Evolutionary conservation across 2,797 vertebrate genomes (phyloP).

Genomic region (Gorsachius magnificus): DNA sequence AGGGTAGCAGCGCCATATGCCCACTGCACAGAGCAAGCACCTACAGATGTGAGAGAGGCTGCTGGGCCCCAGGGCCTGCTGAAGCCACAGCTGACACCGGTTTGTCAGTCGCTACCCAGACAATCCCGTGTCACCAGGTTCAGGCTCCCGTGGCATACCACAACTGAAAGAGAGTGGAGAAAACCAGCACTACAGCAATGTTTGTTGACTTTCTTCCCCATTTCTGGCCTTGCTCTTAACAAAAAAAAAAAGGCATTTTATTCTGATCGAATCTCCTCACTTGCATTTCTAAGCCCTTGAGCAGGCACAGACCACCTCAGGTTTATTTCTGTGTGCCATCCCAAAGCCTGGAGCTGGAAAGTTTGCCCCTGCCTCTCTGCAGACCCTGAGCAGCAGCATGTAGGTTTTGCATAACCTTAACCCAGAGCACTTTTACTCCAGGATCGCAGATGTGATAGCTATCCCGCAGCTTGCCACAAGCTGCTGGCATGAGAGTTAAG

Average conservation of each 20-base stretch:
- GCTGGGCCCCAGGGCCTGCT: not conserved
- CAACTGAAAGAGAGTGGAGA: not conserved
- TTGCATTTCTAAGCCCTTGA: not conserved
- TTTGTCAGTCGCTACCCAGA: accelerated
- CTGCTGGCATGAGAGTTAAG: accelerated
- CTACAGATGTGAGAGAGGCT: not conserved
- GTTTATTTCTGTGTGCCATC: not conserved
- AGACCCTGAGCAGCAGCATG: not conserved
- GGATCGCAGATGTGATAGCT: not conserved
- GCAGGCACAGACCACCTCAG: not conserved
- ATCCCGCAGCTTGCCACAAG: not conserved
- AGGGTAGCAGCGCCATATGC: not conserved
- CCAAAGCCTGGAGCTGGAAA: not conserved
- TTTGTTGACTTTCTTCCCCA: not conserved
- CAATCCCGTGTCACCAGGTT: not conserved
- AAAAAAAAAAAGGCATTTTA: not conserved
- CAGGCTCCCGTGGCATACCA: not conserved
- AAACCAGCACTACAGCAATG: not conserved
- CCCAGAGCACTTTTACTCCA: not conserved
- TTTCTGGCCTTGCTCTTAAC: not conserved
- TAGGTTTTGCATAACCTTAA: not conserved
- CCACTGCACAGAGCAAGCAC: accelerated
- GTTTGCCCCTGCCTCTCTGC: not conserved
- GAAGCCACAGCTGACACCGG: not conserved
- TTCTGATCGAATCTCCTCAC: not conserved